Base-by-base conservation (phyloP, 64 coral and sea anemone genomes). In the Pocillopora damicornis region DNA sequence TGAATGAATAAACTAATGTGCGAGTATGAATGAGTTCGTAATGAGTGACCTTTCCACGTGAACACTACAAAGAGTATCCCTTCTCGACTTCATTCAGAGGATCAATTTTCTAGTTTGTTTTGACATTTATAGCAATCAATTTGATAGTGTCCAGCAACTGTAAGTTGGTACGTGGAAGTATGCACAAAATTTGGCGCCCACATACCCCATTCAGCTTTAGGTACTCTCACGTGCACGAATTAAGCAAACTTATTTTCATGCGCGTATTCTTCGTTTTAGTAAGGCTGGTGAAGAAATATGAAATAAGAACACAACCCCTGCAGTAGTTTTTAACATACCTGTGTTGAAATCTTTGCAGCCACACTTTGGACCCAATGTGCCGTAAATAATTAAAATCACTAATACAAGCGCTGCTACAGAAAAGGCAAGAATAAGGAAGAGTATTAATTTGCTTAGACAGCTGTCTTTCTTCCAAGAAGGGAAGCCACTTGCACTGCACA, bases 341-440 rank as follows among this genome's bases (percentile, higher is more conserved):
- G 20, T 4, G n/a, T 71, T 30, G 22, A 71, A n/a, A 71, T 71
- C 67, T 23, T 71, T 16, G 65, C 81, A 85, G 37, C 63, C 65
- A 85, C 81, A 85, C 37, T 85, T 85, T 11, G 81, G 65, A 66
- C 81, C 63, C 37, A 85, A 16, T 58, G 45, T 85, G 20, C 81
- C 81, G 10, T 14, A 30, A 15, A 85, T 85, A 15, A 85, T 25
- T 17, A 85, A 45, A 66, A 71, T 67, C 8, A 85, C 81, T 68
- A 85, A 66, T 26, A 73, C 38, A 38, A 85, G 72, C 15, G 81
- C 63, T 25, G 65, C 37, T 45, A 85, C 81, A 58, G 81, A 85
- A 72, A 85, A 13, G 10, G 81, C 81, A 58, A 85, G 81, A 25
- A 85, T 85, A 73, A 85, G 81, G 72, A 56, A 85, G 16, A 85